Base-by-base conservation (phyloP, 2,888 invertebrate species). In the Drosophila meridionalis region DNA sequence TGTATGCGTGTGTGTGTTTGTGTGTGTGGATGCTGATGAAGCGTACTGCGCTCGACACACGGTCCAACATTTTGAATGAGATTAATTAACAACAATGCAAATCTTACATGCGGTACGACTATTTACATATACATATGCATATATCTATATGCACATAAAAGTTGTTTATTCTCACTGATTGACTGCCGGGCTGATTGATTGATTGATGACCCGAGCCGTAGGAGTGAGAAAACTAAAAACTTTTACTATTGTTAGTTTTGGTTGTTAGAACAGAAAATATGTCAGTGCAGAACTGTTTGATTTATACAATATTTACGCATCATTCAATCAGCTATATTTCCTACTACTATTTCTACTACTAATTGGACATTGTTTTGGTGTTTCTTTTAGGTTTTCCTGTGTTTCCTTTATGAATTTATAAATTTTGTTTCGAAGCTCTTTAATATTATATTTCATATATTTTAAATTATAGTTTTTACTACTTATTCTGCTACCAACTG, bases 61-160 rank as follows among this genome's bases (percentile, higher is more conserved):
- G 78, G 76, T 76, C 72, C 80, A 80, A 63, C 65, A 80, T 76
- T 76, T 79, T 73, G 81, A 81, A 81, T 81, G 79, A 80, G 78
- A 79, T 77, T 79, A 79, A 79, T 79, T 77, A 81, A 79, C 81
- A 81, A 74, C 70, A 77, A 79, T 65, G 78, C 64, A 81, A 69
- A 77, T 56, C 62, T 79, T 68, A 62, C 63, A 79, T 65, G 62
- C 62, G 55, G 14, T 53, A 56, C 48, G 40, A 56, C 28, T 69
- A 59, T 67, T 66, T 71, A 56, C 62, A 57, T 20, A 36, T n/a
- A 11, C 11, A 45, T 42, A 14, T 47, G 5, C 14, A 11, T 55
- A 61, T 66, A 42, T n/a, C 1, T 3, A n/a, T 30, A 12, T n/a
- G 52, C 28, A 30, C 14, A 42, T 42, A 30, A 4, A 42, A 42